Base-by-base conservation (phyloP, 2,888 invertebrate species). In the Nesidiocoris tenuis region DNA sequence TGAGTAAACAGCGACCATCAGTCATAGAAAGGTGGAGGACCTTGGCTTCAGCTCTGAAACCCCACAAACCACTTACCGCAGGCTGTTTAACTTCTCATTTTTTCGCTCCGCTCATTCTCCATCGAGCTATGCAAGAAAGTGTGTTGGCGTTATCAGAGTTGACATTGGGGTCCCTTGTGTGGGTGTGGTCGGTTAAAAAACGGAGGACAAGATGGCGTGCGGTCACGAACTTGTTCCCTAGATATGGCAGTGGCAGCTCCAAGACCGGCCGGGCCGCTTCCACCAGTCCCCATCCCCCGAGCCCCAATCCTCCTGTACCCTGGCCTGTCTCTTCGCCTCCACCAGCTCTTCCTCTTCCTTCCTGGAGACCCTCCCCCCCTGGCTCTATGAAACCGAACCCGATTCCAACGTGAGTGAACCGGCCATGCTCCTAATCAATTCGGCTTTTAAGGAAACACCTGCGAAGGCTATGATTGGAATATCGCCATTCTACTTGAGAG, bases 141-240 rank as follows among this genome's bases (percentile, higher is more conserved):
- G 39, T 61, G 72, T 72, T 72, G 72, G 72, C 74, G 65, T 65
- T 75, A 25, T 75, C 55, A 39, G 59, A 66, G 74, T 75, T 74
- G 74, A 75, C 74, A 75, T 75, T 66, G 72, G 39, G 74, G 74
- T 64, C 65, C 24, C 74, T 65, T 75, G 74, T 75, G 66, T 75
- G 65, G 66, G 74, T 75, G 66, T 75, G 65, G 74, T 75, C 66
- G 74, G 65, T 65, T 57, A 39, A 66, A 75, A 65, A 59, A 75
- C 74, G n/a, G 56, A 75, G 59, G 74, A 75, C 74, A 75, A 75
- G 74, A 75, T 75, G 74, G 74, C 74, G 74, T 66, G 74, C 66
- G 74, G 74, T 75, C 74, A 75, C 74, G 74, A 75, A 75, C 66
- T 66, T 24, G 74, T 75, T 75, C 66, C 74, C 74, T 66, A 25